phyloP scores from a whole-genome alignment of 1,140 invertebrate species.

The Hylyphantes graminicola region DNA sequence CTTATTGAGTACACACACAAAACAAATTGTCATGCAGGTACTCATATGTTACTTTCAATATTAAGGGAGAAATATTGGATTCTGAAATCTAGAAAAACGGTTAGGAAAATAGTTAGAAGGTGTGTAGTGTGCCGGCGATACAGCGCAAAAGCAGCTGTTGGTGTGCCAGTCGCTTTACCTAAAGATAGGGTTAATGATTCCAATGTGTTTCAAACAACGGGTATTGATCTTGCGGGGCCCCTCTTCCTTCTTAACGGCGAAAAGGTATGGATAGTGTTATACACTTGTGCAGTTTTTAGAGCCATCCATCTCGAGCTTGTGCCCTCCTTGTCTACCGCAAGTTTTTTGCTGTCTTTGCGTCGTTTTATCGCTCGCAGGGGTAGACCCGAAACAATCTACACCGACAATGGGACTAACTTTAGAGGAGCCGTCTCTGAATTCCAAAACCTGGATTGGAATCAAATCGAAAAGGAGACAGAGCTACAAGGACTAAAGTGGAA shows the following conservation, averaged over 20 bases:
- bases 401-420: conserved; percentile 5
- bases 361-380: neutral
- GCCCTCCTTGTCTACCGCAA: neutral
- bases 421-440: neutral
- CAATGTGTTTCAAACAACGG: neutral
- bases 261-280: neutral
- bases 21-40: neutral
- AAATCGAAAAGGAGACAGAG: neutral
- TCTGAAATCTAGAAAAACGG: neutral
- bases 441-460: neutral
- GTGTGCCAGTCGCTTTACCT: neutral
- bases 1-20: neutral
- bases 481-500: neutral
- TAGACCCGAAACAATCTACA: neutral
- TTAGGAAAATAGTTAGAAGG: neutral
- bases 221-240: neutral
- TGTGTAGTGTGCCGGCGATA: neutral
- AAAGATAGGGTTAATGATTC: neutral
- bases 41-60: neutral
- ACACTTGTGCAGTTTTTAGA: neutral
- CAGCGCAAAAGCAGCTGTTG: neutral
- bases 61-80: neutral
- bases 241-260: neutral
- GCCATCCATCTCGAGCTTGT: neutral
- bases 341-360: neutral